These are phyloP conservation scores for Aplysina aerophoba DNA, from an alignment of 37 sponge, comb jelly and placozoan species.

Conservation along the genomic window DNA sequence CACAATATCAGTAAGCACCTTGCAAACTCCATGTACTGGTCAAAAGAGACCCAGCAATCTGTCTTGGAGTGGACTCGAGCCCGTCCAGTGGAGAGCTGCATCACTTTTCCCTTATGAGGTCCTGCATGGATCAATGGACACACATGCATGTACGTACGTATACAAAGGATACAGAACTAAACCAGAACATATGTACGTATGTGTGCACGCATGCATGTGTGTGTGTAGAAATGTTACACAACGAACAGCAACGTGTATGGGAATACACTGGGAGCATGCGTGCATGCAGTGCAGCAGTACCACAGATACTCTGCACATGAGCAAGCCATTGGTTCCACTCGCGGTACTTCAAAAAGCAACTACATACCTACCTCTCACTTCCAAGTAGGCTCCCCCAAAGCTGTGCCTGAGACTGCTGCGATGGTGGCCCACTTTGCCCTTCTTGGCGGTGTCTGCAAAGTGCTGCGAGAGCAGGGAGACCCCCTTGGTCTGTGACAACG, in stretches of 20 bases:
- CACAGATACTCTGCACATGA: too few species aligned
- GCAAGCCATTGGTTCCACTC: too few species aligned
- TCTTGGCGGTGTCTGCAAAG: background rate
- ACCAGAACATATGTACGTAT: background rate
- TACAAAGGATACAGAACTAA: background rate
- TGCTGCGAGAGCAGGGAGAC: constrained; percentile 10
- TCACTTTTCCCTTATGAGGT: background rate
- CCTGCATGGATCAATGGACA: background rate
- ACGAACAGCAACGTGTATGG: too few species aligned
- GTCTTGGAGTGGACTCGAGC: constrained; percentile 51
- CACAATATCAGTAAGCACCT: constrained; percentile 39
- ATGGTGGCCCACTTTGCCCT: background rate
- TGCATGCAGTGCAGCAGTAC: too few species aligned
- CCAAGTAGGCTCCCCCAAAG: constrained; percentile 59
- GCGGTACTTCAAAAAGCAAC: background rate
- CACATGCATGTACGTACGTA: background rate
- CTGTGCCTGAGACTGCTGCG: background rate
- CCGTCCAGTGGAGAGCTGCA: constrained; percentile 54
- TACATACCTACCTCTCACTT: constrained; percentile 35
- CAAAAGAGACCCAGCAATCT: constrained; percentile 77
- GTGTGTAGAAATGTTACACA: background rate
- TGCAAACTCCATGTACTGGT: constrained; percentile 49
- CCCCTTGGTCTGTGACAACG: constrained; percentile 24
- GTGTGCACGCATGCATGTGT: background rate
- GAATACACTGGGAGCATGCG: too few species aligned